Evolutionary conservation across 2,888 invertebrate genomes (phyloP), one percentile per base, ranked within the genome.

Genomic region (Cyclophora punctaria): DNA sequence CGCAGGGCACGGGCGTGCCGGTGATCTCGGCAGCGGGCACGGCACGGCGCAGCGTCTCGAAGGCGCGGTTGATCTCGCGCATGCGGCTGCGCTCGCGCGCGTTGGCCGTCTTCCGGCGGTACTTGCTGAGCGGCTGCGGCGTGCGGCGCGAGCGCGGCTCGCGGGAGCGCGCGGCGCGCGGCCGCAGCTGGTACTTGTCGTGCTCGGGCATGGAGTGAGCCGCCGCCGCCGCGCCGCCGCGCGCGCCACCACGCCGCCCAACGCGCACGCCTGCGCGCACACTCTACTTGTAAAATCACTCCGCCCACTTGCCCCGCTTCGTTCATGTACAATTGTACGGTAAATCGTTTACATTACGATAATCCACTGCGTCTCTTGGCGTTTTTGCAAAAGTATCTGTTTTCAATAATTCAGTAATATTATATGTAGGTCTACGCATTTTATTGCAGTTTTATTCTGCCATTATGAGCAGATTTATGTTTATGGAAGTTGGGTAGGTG

Each of bases 41-140:
- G 34, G 93, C 94, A 7, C 91, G 90, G 34, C 96, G 90, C 5
- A 97, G 87, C 2, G 93, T 91, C 73, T 96, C 96, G 79, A 97
- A 97, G 1, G 96, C 97, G 54, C 92, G 90, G 83, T 97, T 97
- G 64, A 97, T 96, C 75, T 96, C 96, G 47, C 94, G 90, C 96
- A 97, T 97, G 50, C 97, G 90, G 60, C 93, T 93, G 40, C 97
- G 81, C 71, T 97, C 97, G 37, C 97, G 83, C 0, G 96, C 96
- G 83, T 97, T 97, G 7, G 97, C 97, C 0, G 96, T 96, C 89
- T 95, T 95, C 64, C 97, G 90, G 35, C 96, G 89, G 83, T 97
- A 97, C 80, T 96, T 97, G 87, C 96, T 96, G 63, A 97, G 90
- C 7, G 94, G 93, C 50, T 93, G 92, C 35, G 93, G 90, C 72